Evolutionary conservation across 2,113 vertebrate genomes (phyloP), one percentile per base, ranked within the genome.

Genomic region (Peromyscus leucopus): DNA sequence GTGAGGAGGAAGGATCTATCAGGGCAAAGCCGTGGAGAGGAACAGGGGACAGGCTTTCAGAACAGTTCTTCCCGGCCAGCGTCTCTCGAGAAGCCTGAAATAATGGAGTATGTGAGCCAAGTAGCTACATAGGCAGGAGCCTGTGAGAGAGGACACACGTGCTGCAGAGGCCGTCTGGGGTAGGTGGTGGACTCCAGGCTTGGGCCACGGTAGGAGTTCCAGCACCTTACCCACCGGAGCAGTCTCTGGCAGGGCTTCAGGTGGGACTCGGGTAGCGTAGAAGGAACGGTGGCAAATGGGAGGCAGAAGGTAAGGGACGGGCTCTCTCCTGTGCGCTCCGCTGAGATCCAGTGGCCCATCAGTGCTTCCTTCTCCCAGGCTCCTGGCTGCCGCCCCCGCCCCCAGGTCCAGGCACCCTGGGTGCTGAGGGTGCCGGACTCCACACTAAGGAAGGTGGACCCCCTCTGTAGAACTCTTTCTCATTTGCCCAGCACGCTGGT

Each of bases 391-490:
- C 65, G 0, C 2, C 51, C 22, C 3, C 4, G 5, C 7, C 26
- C n/a, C 24, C 3, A 7, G 24, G 28, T 36, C 33, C 19, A 46
- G 89, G 24, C 2, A 17, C 15, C 2, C 42, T 6, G 7, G n/a
- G 61, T 71, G 61, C 19, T 0, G 39, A 22, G 4, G 19, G 57
- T 26, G 28, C 0, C 0, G 79, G 42, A 31, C 6, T 24, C 15
- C 2, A 11, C 28, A 17, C 63, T 65, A 15, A 61, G 36, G 21
- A 24, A n/a, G 67, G 48, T 2, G 1, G 22, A 57, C 26, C 79
- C 8, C n/a, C 36, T 1, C 4, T n/a, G 76, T 0, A 0, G 0
- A 28, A 21, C 7, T 1, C 22, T 1, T 48, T 31, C 9, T 22
- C 15, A 55, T 24, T 85, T 69, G 24, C 74, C 42, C 19, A 16